Conservation (phyloP, 2,888 invertebrate species). For the Trichopria drosophilae region DNA sequence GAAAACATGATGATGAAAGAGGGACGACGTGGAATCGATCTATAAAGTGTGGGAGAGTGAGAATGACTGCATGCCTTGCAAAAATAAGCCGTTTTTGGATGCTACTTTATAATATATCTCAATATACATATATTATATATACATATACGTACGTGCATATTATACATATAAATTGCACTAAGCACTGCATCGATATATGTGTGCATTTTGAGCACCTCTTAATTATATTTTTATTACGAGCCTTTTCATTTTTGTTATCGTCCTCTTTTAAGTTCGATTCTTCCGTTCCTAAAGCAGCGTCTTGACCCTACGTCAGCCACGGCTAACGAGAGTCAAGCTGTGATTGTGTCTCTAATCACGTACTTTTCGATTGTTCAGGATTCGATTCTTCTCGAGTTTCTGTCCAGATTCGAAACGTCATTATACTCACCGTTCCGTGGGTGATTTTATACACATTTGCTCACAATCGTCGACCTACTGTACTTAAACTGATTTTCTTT, state of each 20-base stretch:
- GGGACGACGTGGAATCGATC: background rate
- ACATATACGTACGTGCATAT: constrained; percentile 52
- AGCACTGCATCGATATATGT: constrained; percentile 59
- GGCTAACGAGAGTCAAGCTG: constrained; percentile 30
- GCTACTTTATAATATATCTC: constrained; percentile 54
- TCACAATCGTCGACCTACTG: too few species aligned
- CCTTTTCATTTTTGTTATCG: constrained; percentile 37
- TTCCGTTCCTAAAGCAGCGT: constrained; percentile 45
- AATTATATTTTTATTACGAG: constrained; percentile 51
- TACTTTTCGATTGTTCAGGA: constrained; percentile 52
- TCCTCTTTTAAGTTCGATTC: constrained; percentile 45
- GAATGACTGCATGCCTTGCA: constrained; percentile 57
- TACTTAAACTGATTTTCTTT: too few species aligned
- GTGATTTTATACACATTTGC: too few species aligned
- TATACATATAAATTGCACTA: constrained; percentile 58
- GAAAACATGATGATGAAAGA: too few species aligned
- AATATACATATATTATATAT: constrained; percentile 37
- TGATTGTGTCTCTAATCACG: constrained; percentile 45
- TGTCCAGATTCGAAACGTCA: too few species aligned
- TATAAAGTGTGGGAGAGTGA: constrained; percentile 57
- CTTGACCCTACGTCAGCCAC: constrained; percentile 39
- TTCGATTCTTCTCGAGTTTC: too few species aligned
- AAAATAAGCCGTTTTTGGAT: constrained; percentile 56
- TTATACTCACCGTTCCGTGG: too few species aligned
- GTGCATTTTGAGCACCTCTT: constrained; percentile 59